Evolutionary conservation across 2,113 vertebrate species (phyloP), one percentile per base, ranked within the genome.

Genomic region (Noctilio leporinus): DNA sequence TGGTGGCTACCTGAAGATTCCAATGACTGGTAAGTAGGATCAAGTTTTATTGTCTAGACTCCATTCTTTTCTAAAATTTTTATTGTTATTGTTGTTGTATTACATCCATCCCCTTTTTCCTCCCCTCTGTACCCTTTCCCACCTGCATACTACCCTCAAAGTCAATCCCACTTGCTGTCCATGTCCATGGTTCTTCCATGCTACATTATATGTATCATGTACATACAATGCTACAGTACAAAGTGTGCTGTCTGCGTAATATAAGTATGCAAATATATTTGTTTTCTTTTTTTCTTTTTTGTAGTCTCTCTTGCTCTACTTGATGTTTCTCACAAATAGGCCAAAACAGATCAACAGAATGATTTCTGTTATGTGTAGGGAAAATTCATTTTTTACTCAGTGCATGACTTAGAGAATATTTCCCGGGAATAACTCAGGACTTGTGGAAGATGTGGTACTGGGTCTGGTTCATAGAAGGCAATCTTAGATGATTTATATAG

Each of bases 351-450:
- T 55, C 82, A 91, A 69, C 26, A 14, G 35, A 19, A 69, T 78
- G 20, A 75, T 93, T 78, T 91, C 40, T 65, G 67, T 43, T 67
- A 59, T 67, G 9, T 47, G 22, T 20, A n/a, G 15, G n/a, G 28
- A 96, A 88, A 86, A 77, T 19, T 24, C 20, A 64, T 73, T 93
- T 93, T 86, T 57, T 94, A 83, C 19, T 92, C 33, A 90, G 38
- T 35, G 72, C 40, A 22, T 94, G 45, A 70, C 51, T 80, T 87
- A 75, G 28, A 83, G 38, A 92, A 76, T 33, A 87, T 70, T 87
- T 81, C 53, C 15, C 88, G 40, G 35, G 84, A 84, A 43, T 90
- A 92, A 70, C 16, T 35, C 12, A 86, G 28, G 15, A n/a, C 49
- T 93, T 12, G 0, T 78, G 30, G 40, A 82, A 89, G 53, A 95